Evolutionary conservation across 2,888 invertebrate species (phyloP).

Genomic region (Saturnia pavonia): DNA sequence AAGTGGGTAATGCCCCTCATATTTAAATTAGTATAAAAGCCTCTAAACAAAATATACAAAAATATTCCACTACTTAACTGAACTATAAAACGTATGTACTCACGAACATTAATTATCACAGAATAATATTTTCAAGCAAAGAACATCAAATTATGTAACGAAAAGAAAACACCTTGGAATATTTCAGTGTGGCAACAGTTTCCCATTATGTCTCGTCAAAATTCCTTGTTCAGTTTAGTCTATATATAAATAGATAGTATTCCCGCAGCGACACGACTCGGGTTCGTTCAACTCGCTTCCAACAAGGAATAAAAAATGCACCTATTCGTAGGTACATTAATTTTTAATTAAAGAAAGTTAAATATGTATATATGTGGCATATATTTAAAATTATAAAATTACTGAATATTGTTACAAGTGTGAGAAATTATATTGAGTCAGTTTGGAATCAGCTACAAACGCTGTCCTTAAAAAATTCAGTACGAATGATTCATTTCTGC

Average conservation of each 20-base stretch:
- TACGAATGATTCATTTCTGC: conserved; percentile 20
- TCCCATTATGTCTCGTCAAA: conserved; percentile 29
- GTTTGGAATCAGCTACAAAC: conserved; percentile 13
- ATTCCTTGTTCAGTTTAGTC: conserved; percentile 29
- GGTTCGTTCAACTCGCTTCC: conserved; percentile 36
- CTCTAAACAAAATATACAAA: background rate
- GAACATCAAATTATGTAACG: background rate
- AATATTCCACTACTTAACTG: background rate
- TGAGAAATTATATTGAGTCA: conserved; percentile 20
- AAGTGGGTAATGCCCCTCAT: too few relatives aligned
- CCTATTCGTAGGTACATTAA: background rate
- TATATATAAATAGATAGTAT: conserved; percentile 37
- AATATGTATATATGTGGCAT: too few relatives aligned
- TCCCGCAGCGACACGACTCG: conserved; percentile 30
- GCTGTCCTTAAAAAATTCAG: conserved; percentile 19
- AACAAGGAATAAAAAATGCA: conserved; percentile 17
- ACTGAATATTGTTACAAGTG: background rate
- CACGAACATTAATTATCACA: background rate
- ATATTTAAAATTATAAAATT: background rate
- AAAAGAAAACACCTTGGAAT: background rate
- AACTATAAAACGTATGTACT: background rate
- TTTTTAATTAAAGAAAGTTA: too few relatives aligned
- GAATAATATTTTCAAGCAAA: background rate
- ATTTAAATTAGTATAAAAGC: background rate
- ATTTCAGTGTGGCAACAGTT: conserved; percentile 7